Evolutionary conservation across 2,113 vertebrate genomes (phyloP).

Genomic region (Felis chaus): DNA sequence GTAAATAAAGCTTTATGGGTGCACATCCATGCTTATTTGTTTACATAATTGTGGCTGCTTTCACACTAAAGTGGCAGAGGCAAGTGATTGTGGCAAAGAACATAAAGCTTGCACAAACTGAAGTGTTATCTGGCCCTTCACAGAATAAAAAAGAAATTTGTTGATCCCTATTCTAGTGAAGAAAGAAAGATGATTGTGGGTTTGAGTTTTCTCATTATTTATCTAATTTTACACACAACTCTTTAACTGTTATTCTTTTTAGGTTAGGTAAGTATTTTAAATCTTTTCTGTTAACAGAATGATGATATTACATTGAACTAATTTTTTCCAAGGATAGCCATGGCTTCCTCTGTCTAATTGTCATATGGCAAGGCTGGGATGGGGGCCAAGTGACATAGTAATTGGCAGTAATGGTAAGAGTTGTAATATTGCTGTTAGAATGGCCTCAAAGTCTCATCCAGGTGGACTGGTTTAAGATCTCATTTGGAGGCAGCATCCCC

Average conservation of each 20-base stretch:
- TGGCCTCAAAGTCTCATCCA: not conserved
- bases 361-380: not conserved
- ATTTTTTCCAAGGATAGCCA: not conserved
- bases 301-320: not conserved
- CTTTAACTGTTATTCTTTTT: not conserved
- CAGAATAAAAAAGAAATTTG: not conserved
- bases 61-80: not conserved
- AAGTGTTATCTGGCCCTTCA: not conserved
- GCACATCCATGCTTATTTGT: not conserved
- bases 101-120: not conserved
- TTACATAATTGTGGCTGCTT: not conserved
- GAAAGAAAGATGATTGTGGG: conserved; percentile 50
- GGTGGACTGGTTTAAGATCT: not conserved
- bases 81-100: not conserved
- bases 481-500: not conserved
- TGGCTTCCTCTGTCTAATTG: not conserved
- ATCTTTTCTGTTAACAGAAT: conserved; percentile 9
- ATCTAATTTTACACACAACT: conserved; percentile 73
- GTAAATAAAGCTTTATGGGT: conserved; percentile 38
- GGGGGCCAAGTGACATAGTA: not conserved
- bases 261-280: not conserved
- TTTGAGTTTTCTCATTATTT: conserved; percentile 57
- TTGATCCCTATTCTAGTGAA: not conserved
- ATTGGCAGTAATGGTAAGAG: not conserved
- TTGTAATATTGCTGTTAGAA: not conserved